Evolutionary conservation across 1,140 invertebrate genomes (phyloP).

Genomic region (Drosophila seguyi): DNA sequence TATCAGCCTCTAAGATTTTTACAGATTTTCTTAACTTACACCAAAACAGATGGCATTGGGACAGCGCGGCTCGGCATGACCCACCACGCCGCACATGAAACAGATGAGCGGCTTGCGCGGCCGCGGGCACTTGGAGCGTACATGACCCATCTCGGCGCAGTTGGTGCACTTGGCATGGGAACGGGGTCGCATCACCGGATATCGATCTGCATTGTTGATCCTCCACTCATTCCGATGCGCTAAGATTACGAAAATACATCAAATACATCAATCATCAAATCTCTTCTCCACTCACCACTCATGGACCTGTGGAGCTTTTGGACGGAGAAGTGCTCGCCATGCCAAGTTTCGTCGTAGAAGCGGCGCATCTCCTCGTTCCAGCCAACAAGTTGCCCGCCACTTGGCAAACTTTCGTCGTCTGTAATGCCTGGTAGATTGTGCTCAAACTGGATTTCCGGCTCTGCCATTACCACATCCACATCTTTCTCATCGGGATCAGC

Average conservation of each 20-base stretch:
- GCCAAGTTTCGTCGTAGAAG: slow-evolving; percentile 88
- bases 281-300: slow-evolving; percentile 26
- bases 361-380: slow-evolving; percentile 86
- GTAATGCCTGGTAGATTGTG: slow-evolving; percentile 28
- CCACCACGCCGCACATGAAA: slow-evolving; percentile 87
- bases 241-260: slow-evolving; percentile 1
- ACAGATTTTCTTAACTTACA: slow-evolving; percentile 84
- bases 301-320: slow-evolving; percentile 69
- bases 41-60: slow-evolving; percentile 89
- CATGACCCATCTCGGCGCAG: slow-evolving; percentile 87
- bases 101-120: slow-evolving; percentile 86
- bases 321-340: slow-evolving; percentile 87
- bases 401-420: slow-evolving; percentile 17
- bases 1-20: neutral
- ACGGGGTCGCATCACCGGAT: slow-evolving; percentile 43
- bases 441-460: slow-evolving; percentile 33
- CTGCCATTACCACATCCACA: neutral
- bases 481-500: slow-evolving; percentile 2
- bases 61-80: slow-evolving; percentile 88
- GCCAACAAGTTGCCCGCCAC: slow-evolving; percentile 57
- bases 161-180: slow-evolving; percentile 86
- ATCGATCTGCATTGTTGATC: slow-evolving; percentile 82
- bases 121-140: slow-evolving; percentile 86
- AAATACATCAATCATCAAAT: neutral
- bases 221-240: slow-evolving; percentile 58